phyloP scores from a whole-genome alignment of 2,113 vertebrate genomes.

The Bufo bufo region DNA sequence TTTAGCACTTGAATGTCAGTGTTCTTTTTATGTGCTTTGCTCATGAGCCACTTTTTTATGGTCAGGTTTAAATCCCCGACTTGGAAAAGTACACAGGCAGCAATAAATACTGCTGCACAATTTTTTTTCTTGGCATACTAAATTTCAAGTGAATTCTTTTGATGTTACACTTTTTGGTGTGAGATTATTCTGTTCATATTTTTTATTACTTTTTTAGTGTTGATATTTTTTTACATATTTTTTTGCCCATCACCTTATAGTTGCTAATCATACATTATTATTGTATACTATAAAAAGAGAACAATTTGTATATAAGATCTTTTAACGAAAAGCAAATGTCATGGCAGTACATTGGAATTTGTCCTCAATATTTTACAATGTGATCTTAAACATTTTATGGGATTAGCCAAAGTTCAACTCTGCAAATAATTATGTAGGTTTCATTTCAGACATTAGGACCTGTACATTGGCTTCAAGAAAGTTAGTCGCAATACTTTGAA shows the following conservation, averaged over 20 bases:
- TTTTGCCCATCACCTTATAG: not conserved
- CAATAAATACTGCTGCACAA: not conserved
- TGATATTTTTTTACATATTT: conserved; percentile 12
- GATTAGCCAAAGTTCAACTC: conserved; percentile 47
- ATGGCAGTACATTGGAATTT: conserved; percentile 1
- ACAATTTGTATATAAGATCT: not conserved
- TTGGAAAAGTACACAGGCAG: not conserved
- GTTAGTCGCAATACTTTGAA: not conserved
- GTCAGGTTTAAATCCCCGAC: not conserved
- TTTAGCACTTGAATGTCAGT: not conserved
- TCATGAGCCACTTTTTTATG: not conserved
- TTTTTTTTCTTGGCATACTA: not conserved
- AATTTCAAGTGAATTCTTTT: not conserved
- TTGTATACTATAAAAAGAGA: not conserved
- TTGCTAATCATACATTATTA: not conserved
- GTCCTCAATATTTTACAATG: not conserved
- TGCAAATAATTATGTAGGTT: conserved; percentile 23
- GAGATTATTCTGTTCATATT: not conserved
- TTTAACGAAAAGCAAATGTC: conserved; percentile 40
- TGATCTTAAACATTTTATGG: not conserved
- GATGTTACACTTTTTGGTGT: not conserved
- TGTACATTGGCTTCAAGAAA: not conserved
- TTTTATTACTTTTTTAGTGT: not conserved
- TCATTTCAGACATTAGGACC: not conserved
- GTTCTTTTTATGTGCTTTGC: not conserved